Base-by-base conservation (phyloP, 2,888 invertebrate species). In the Eupithecia inturbata region DNA sequence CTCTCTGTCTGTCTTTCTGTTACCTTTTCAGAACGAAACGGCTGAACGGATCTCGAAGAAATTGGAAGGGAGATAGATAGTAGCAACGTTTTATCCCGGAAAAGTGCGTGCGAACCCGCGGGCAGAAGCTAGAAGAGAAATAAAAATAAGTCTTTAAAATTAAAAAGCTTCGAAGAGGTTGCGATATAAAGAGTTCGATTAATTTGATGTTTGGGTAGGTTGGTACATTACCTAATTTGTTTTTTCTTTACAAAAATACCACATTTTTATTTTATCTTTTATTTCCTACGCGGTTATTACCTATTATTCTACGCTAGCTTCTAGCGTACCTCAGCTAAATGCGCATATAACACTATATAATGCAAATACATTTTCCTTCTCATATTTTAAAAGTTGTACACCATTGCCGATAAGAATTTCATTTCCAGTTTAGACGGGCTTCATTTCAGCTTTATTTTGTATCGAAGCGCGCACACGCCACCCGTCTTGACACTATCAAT, bases 401-500 rank as follows among this genome's bases (percentile, higher is more conserved):
- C 63, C 57, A 68, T 28, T 45, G 31, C 66, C 67, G 57, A 62
- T 41, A 71, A 39, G 67, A 72, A 68, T 73, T 71, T 49, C 63
- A 72, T 68, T 66, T 49, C 63, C 67, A 45, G 45, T 70, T 71
- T 57, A 68, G 66, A 72, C 69, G 53, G 62, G 53, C 64, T 36
- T 62, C 33, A 68, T 68, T 73, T 73, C 66, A 70, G 71, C 63
- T 77, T 74, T 74, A 80, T 83, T 82, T 79, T 73, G 80, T 83
- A 79, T 74, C 76, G 67, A 72, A 72, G 82, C 82, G 81, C 82
- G 83, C 82, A 83, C 85, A 83, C 84, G 85, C 91, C 90, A 89
- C 89, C 87, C 88, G 85, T 82, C 88, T 85, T 81, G 80, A 85
- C 86, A 85, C 87, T 93, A 92, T 92, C 92, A 91, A 92, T 91